A percentile compares a stretch with the other conserved stretches of the same genome.
These are phyloP conservation scores for Tryphoninae sp. DNA, from an alignment of 2,888 invertebrate genomes.

Conservation along the genomic window DNA sequence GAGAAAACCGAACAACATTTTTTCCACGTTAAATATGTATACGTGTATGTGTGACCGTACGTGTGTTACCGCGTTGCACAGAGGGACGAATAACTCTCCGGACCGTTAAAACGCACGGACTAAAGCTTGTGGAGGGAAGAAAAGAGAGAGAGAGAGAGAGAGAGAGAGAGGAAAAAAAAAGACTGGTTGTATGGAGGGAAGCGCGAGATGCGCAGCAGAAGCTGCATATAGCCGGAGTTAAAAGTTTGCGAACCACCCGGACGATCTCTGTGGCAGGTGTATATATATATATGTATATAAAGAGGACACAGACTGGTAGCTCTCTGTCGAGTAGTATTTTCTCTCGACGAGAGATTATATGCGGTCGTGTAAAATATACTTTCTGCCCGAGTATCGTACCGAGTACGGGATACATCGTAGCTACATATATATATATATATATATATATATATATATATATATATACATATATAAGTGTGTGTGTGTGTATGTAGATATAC, in stretches of 20 bases:
- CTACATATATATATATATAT: background rate
- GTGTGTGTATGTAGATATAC: too few species aligned
- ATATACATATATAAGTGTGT: too few species aligned
- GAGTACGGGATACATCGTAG: slow-evolving; percentile 10
- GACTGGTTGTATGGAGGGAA: slow-evolving; percentile 51
- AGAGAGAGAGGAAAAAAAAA: slow-evolving; percentile 15
- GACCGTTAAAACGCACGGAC: slow-evolving; percentile 49
- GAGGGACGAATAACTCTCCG: slow-evolving; percentile 40
- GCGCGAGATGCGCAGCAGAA: slow-evolving; percentile 53
- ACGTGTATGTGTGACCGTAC: background rate
- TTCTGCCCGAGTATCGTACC: slow-evolving; percentile 38
- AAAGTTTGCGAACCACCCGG: slow-evolving; percentile 59
- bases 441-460: background rate
- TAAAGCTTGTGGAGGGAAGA: slow-evolving; percentile 27
- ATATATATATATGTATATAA: slow-evolving; percentile 13
- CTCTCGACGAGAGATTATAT: slow-evolving; percentile 53
- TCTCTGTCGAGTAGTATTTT: slow-evolving; percentile 32
- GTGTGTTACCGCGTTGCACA: slow-evolving; percentile 3
- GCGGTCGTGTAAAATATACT: slow-evolving; percentile 56
- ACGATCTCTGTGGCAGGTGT: slow-evolving; percentile 47
- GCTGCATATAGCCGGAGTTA: slow-evolving; percentile 51
- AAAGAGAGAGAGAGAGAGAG: background rate
- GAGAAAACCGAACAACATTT: background rate
- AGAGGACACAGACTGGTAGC: slow-evolving; percentile 17
- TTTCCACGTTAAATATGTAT: slow-evolving; percentile 1